Conservation (phyloP, 2,113 vertebrate species). For the Cebidichthys violaceus region DNA sequence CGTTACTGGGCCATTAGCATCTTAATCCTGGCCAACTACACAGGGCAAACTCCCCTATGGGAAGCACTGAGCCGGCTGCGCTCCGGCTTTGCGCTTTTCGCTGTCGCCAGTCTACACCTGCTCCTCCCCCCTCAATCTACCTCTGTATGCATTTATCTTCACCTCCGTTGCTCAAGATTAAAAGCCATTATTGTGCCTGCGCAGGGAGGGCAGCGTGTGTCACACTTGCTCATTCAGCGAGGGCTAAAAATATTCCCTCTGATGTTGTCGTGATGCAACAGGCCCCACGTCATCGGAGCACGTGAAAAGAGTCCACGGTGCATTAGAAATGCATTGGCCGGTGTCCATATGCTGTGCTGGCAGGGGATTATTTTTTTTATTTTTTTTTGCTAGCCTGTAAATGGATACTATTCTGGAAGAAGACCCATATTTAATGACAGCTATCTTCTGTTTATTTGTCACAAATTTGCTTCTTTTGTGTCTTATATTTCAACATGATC, state of each 20-base stretch:
- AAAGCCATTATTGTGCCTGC: slow-evolving; percentile 68
- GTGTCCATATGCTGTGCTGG: slow-evolving; percentile 32
- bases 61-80: slow-evolving; percentile 47
- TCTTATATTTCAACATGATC: not conserved
- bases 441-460: slow-evolving; percentile 32
- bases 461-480: slow-evolving; percentile 15
- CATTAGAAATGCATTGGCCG: slow-evolving; percentile 49
- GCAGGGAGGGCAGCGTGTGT: slow-evolving; percentile 56
- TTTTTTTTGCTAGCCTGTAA: slow-evolving; percentile 52
- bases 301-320: slow-evolving; percentile 35
- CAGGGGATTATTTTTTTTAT: slow-evolving; percentile 32
- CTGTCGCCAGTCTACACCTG: slow-evolving; percentile 31
- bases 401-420: slow-evolving; percentile 55
- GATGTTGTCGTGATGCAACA: slow-evolving; percentile 75
- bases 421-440: slow-evolving; percentile 55
- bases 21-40: slow-evolving; percentile 48
- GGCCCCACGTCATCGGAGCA: slow-evolving; percentile 55
- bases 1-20: slow-evolving; percentile 59
- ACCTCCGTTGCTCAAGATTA: slow-evolving; percentile 66
- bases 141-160: slow-evolving; percentile 66
- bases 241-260: slow-evolving; percentile 77
- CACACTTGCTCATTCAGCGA: slow-evolving; percentile 64
- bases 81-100: slow-evolving; percentile 58
- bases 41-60: slow-evolving; percentile 29
- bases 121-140: slow-evolving; percentile 29